Evolutionary conservation across 23 tunicate species (phyloP).

Genomic region (Clavelina lepadiformis): DNA sequence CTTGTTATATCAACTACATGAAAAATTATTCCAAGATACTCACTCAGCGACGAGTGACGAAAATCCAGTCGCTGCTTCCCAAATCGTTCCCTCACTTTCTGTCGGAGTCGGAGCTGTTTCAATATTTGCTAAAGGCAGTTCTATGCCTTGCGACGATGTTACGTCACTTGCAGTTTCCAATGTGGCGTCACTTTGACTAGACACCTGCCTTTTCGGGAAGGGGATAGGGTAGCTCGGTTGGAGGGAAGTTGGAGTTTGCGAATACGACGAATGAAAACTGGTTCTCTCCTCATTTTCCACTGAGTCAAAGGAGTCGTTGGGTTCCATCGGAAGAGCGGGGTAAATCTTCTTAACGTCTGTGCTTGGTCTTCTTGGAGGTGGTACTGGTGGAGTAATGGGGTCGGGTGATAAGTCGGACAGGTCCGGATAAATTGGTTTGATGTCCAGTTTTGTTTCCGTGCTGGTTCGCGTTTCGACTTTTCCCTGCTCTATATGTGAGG

Average conservation of each 20-base stretch:
- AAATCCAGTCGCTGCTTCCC: conserved; percentile 17
- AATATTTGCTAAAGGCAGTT: conserved; percentile 15
- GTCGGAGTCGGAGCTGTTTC: not conserved
- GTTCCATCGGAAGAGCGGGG: conserved; percentile 4
- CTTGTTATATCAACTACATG: no score
- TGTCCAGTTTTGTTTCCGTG: no score
- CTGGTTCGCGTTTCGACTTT: no score
- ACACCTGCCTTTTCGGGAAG: not conserved
- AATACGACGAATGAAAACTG: not conserved
- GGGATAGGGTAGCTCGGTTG: not conserved
- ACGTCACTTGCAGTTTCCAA: not conserved
- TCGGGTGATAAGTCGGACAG: not conserved
- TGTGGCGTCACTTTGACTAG: conserved; percentile 8
- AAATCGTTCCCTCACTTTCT: not conserved
- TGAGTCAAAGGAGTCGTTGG: conserved; percentile 2
- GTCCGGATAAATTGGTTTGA: conserved; percentile 10
- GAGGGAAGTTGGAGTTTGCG: not conserved
- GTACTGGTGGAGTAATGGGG: not conserved
- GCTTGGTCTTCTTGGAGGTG: conserved; percentile 1
- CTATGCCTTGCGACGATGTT: not conserved
- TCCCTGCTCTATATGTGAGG: no score
- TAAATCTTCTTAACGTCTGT: conserved; percentile 3
- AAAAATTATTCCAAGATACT: no score
- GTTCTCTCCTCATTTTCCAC: not conserved
- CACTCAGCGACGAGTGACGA: conserved; percentile 57